Conservation (phyloP, 2,888 invertebrate species). For the Phorcus lineatus region DNA sequence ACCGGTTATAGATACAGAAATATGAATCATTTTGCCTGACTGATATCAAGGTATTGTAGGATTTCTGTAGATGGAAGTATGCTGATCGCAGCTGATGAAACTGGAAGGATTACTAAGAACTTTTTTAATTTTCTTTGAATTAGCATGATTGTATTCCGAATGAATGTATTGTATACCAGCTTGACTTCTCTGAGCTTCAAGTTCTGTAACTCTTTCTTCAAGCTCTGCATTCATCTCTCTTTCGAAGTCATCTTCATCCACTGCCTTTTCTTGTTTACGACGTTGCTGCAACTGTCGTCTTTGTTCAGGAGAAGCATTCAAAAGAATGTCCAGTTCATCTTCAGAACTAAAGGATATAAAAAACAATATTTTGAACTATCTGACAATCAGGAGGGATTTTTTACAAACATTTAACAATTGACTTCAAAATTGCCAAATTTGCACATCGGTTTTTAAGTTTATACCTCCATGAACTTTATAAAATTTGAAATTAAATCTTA, state of each 20-base stretch:
- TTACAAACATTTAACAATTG: too few species aligned
- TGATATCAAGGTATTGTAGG: too few species aligned
- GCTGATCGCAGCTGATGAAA: too few species aligned
- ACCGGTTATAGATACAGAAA: too few species aligned
- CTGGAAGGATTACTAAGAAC: neutral
- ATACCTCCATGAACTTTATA: too few species aligned
- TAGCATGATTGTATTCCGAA: neutral
- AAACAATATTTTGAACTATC: neutral
- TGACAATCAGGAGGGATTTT: too few species aligned
- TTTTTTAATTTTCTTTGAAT: too few species aligned
- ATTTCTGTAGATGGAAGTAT: too few species aligned
- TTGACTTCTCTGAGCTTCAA: slow-evolving; percentile 54
- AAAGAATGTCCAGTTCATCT: slow-evolving; percentile 70
- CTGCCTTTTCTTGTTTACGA: slow-evolving; percentile 36
- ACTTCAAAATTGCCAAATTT: too few species aligned
- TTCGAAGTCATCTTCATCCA: slow-evolving; percentile 74
- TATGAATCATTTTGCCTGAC: too few species aligned
- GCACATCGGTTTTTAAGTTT: too few species aligned
- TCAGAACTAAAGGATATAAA: slow-evolving; percentile 61
- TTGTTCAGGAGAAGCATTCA: slow-evolving; percentile 69
- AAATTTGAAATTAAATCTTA: too few species aligned
- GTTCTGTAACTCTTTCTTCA: slow-evolving; percentile 56
- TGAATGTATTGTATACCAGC: neutral
- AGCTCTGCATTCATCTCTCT: slow-evolving; percentile 73
- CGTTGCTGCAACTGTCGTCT: slow-evolving; percentile 51